Evolutionary conservation across 2,888 invertebrate genomes (phyloP).

Genomic region (Sarcophaga variegata): DNA sequence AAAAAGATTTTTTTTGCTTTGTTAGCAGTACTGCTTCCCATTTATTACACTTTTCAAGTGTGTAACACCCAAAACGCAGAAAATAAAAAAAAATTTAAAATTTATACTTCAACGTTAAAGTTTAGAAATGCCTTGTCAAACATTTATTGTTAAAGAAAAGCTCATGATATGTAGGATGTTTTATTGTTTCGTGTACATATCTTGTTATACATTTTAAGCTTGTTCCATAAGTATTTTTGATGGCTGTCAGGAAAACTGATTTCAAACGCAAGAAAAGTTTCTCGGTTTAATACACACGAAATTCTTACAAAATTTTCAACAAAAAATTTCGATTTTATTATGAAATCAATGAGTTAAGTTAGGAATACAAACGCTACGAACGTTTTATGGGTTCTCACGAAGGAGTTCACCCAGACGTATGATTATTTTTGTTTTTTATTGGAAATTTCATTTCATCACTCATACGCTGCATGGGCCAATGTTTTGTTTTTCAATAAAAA

Average conservation of each 20-base stretch:
- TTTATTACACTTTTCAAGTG: neutral
- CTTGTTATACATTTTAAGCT: neutral
- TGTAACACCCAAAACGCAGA: too few species aligned
- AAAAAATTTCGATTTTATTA: too few species aligned
- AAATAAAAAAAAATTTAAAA: conserved; percentile 16
- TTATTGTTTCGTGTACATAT: neutral
- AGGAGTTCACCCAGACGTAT: neutral
- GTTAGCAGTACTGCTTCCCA: neutral
- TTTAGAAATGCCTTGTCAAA: neutral
- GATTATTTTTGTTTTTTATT: neutral
- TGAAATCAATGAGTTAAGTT: too few species aligned
- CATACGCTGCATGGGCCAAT: conserved; percentile 23
- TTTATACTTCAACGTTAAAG: conserved; percentile 33
- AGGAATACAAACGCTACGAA: too few species aligned
- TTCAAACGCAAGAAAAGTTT: too few species aligned
- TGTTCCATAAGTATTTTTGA: neutral
- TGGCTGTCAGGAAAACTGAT: conserved; percentile 1
- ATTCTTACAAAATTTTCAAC: too few species aligned
- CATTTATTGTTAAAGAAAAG: neutral
- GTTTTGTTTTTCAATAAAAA: conserved; percentile 7
- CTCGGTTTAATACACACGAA: too few species aligned
- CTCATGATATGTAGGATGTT: neutral
- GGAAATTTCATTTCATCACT: neutral
- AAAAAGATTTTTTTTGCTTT: neutral
- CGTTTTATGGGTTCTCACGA: too few species aligned